Conservation (phyloP, 2,888 invertebrate species). For the Conistra vaccinii region DNA sequence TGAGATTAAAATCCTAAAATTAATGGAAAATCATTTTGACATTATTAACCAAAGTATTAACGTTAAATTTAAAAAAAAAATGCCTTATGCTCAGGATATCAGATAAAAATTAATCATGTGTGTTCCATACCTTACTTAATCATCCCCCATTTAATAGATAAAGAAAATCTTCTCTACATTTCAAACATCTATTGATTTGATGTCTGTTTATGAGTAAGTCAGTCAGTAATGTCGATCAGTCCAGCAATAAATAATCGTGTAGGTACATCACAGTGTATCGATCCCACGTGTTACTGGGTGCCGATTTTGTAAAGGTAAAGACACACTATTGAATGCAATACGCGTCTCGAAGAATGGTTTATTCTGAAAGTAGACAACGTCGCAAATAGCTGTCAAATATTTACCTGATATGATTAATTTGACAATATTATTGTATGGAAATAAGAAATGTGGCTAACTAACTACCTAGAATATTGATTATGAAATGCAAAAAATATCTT, state of each 20-base stretch:
- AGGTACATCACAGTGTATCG: slow-evolving; percentile 53
- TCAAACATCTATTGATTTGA: slow-evolving; percentile 15
- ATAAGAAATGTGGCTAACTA: no score
- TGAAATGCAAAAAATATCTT: no score
- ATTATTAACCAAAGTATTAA: neutral
- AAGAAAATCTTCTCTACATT: neutral
- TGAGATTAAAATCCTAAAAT: no score
- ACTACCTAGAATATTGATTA: no score
- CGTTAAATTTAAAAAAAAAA: neutral
- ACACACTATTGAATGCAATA: slow-evolving; percentile 19
- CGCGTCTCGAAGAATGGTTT: neutral
- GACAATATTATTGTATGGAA: no score
- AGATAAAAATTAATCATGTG: neutral
- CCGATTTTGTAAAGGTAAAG: slow-evolving; percentile 36
- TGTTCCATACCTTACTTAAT: neutral
- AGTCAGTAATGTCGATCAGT: slow-evolving; percentile 45
- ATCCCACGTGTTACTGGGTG: slow-evolving; percentile 51
- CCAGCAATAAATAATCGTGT: slow-evolving; percentile 26
- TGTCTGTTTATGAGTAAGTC: slow-evolving; percentile 40
- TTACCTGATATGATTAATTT: no score
- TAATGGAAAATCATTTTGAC: neutral
- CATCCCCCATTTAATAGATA: neutral
- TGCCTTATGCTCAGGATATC: neutral
- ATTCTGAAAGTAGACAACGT: no score
- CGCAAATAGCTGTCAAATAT: no score